Conservation (phyloP, 1,140 invertebrate genomes). For the Meloidogyne floridensis region DNA sequence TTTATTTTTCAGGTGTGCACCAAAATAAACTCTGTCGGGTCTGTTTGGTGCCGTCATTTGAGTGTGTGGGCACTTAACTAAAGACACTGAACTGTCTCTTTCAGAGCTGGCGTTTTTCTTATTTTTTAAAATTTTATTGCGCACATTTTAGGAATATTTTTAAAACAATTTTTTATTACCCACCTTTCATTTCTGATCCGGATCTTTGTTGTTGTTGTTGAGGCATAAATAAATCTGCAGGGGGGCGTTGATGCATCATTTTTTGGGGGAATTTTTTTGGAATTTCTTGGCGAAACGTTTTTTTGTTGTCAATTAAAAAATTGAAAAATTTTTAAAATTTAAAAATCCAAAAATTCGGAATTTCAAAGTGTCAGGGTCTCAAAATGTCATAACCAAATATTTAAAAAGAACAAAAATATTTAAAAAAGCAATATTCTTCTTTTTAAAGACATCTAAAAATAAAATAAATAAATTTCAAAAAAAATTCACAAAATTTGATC, state of each 20-base stretch:
- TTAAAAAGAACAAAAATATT: no score
- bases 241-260: conserved; percentile 14
- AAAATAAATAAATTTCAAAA: neutral
- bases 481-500: no score
- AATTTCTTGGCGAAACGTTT: no score
- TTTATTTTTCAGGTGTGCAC: no score
- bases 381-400: no score
- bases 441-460: neutral
- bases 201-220: conserved; percentile 9
- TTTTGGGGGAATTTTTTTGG: neutral
- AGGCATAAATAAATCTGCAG: conserved; percentile 11
- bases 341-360: neutral
- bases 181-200: conserved; percentile 28
- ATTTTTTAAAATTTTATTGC: neutral
- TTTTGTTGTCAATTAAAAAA: no score
- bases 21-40: neutral
- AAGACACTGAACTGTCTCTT: no score
- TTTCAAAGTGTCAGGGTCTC: neutral
- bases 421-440: neutral
- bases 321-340: no score
- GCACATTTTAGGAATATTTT: no score
- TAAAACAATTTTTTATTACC: no score
- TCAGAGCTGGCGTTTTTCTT: neutral
- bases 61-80: neutral
- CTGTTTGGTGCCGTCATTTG: neutral